These are phyloP conservation scores for Pseudoatta argentina DNA, from an alignment of 1,140 invertebrate species.

Conservation along the genomic window DNA sequence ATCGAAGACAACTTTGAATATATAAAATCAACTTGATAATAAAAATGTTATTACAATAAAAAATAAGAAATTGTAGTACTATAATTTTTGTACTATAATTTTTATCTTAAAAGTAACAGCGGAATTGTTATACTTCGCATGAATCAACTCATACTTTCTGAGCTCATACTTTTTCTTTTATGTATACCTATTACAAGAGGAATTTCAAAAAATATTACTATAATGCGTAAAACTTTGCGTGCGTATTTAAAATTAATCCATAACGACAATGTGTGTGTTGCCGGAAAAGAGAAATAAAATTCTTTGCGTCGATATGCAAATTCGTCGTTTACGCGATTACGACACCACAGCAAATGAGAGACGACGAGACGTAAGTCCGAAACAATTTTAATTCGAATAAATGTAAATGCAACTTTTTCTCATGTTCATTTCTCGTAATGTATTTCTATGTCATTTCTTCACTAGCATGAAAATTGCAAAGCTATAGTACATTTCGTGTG, in stretches of 20 bases:
- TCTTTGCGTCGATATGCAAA: conserved; percentile 62
- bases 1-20: conserved; percentile 10
- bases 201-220: conserved; percentile 58
- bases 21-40: conserved; percentile 18
- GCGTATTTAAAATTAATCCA: conserved; percentile 68
- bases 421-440: background rate
- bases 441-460: background rate
- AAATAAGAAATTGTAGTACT: conserved; percentile 15
- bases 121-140: conserved; percentile 2
- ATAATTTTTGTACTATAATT: conserved; percentile 43
- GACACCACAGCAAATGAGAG: conserved; percentile 16
- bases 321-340: conserved; percentile 58
- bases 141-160: background rate
- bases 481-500: background rate
- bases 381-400: conserved; percentile 69
- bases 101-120: conserved; percentile 11
- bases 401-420: conserved; percentile 43
- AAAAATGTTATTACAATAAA: conserved; percentile 14
- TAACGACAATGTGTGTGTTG: conserved; percentile 42
- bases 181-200: background rate
- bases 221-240: conserved; percentile 6
- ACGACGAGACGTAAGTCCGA: conserved; percentile 53
- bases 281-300: conserved; percentile 46
- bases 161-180: background rate
- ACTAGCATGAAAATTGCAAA: background rate